phyloP scores from a whole-genome alignment of 2,797 vertebrate species.

The Tapera naevia region DNA sequence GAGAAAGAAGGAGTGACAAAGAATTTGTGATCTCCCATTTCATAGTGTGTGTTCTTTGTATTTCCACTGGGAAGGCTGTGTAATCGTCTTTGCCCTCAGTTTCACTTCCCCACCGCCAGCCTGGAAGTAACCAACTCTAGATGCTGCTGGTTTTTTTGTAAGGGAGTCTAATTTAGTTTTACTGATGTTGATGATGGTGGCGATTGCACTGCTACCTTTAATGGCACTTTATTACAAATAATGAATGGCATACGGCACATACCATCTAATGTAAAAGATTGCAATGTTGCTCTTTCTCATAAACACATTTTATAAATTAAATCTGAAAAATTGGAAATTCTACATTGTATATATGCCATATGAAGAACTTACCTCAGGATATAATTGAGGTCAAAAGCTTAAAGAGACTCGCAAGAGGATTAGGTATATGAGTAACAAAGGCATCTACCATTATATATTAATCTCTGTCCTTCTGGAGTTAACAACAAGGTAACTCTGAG shows the following conservation, averaged over 20 bases:
- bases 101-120: background rate
- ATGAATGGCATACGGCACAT: background rate
- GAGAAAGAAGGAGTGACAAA: background rate
- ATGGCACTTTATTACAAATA: background rate
- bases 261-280: background rate
- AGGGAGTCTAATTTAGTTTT: background rate
- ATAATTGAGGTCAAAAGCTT: constrained; percentile 1
- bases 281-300: background rate
- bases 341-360: background rate
- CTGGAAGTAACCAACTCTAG: background rate
- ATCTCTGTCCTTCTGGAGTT: background rate
- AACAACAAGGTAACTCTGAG: background rate
- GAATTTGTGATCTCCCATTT: background rate
- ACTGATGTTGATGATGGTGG: background rate
- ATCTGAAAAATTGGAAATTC: background rate
- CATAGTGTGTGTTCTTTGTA: background rate
- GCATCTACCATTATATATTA: background rate
- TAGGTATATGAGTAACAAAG: background rate
- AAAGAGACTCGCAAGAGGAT: background rate
- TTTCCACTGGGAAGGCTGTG: background rate
- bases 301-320: background rate
- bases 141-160: background rate
- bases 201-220: background rate
- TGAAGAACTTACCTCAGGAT: background rate
- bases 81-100: background rate